Percentiles rank a stretch among this genome's conserved stretches.
These are phyloP conservation scores for Scaptomyza reducta DNA, from an alignment of 2,888 invertebrate species.

Conservation along the genomic window DNA sequence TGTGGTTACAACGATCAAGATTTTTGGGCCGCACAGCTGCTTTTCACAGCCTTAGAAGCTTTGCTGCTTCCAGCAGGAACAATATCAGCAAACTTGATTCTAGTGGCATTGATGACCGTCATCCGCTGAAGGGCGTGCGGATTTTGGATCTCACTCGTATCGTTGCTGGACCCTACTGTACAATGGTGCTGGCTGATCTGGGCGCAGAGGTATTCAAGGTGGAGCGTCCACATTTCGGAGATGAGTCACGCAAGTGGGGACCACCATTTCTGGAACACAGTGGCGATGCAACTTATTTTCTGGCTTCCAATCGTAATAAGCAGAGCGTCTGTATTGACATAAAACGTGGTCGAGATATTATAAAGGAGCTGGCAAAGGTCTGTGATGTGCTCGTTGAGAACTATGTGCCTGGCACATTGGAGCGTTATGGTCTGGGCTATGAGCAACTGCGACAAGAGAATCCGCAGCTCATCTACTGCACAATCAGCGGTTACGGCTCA, in stretches of 20 bases:
- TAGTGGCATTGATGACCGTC: slow-evolving; percentile 72
- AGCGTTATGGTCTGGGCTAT: slow-evolving; percentile 91
- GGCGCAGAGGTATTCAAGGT: slow-evolving; percentile 97
- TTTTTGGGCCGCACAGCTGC: slow-evolving; percentile 30
- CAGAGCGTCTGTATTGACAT: slow-evolving; percentile 95
- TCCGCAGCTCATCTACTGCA: slow-evolving; percentile 95
- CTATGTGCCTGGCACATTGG: slow-evolving; percentile 95
- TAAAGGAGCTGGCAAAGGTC: slow-evolving; percentile 89
- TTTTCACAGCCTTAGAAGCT: slow-evolving; percentile 60
- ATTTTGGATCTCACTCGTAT: slow-evolving; percentile 93
- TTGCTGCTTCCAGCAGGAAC: slow-evolving; percentile 40
- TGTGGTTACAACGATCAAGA: slow-evolving; percentile 49
- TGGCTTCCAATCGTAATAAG: slow-evolving; percentile 96
- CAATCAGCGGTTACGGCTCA: slow-evolving; percentile 96
- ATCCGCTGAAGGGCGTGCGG: slow-evolving; percentile 89
- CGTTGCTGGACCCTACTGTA: slow-evolving; percentile 96
- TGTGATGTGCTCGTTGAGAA: slow-evolving; percentile 97
- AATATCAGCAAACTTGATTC: slow-evolving; percentile 22
- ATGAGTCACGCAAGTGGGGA: slow-evolving; percentile 96
- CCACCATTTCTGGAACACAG: slow-evolving; percentile 91
- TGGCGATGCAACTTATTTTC: slow-evolving; percentile 91
- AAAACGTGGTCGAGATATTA: slow-evolving; percentile 88
- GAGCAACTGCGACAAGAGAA: slow-evolving; percentile 88
- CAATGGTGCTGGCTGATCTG: slow-evolving; percentile 96
- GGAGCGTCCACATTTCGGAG: slow-evolving; percentile 93